Base-by-base conservation (phyloP, 2,797 vertebrate genomes). In the Xerus rutilus region DNA sequence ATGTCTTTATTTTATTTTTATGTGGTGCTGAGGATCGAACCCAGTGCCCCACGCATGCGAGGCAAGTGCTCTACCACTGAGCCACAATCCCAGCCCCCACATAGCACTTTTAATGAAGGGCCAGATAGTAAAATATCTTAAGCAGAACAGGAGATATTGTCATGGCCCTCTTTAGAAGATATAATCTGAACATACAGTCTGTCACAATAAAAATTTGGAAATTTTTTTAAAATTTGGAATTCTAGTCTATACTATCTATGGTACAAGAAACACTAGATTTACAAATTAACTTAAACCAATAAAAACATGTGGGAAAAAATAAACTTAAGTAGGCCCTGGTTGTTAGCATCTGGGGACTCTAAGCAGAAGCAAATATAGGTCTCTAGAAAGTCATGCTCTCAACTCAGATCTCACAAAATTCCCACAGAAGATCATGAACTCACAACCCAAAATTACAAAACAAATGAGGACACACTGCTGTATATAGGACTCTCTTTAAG, bases 221-320 rank as follows among this genome's bases (percentile, higher is more conserved):
- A 52, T 7, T 57, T 57, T 57, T 57, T 57, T 57, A 5, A 20
- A 57, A 57, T 57, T 86, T 79, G 17, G 78, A 78, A 93, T 82
- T 90, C 76, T 91, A 43, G 52, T 45, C 21, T 77, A 28, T 0
- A 70, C 7, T 65, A 32, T n/a, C 39, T 64, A 14, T 11, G 59
- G 43, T 70, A 35, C 47, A 77, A 47, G 82, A 89, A 94, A 49
- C 89, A 47, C 57, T 14, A 90, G 76, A 18, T n/a, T 91, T 89
- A 67, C 35, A n/a, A 94, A 30, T 86, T 23, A 59, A 78, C 43
- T 57, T 86, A 79, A 83, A 21, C 54, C 20, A 57, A 21, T 57
- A 57, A 57, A 54, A 57, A 57, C 49, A 57, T 21, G 20, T 57
- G 20, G 54, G 20, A 57, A 57, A 15, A 21, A 9, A 57, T 57